Conservation (phyloP, 2,113 vertebrate genomes). For the Pipa parva region DNA sequence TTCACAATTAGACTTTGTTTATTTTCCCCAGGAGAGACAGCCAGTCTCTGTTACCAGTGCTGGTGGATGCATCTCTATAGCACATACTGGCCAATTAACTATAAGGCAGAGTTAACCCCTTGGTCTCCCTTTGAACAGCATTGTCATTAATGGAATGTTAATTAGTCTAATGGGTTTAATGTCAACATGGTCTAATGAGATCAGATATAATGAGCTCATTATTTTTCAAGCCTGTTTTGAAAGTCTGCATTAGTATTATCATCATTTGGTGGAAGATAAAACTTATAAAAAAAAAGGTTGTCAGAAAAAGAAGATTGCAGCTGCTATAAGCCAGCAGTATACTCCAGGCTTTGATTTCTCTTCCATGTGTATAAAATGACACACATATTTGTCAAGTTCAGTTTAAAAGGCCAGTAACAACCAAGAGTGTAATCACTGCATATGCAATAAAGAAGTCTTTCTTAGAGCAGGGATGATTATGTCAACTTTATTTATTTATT, state of each 20-base stretch:
- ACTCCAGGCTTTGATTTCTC: not conserved
- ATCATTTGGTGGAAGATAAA: not conserved
- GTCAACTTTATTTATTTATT: too few relatives aligned
- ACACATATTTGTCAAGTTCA: too few relatives aligned
- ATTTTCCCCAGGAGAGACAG: conserved; percentile 40
- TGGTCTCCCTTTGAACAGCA: conserved; percentile 46
- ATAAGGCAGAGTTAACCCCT: conserved; percentile 53
- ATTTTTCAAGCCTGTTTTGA: conserved; percentile 48
- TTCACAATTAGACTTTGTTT: conserved; percentile 52
- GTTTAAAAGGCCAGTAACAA: too few relatives aligned
- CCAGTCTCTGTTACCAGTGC: conserved; percentile 5
- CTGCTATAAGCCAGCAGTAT: not conserved
- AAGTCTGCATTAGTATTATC: conserved; percentile 37
- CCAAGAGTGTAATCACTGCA: too few relatives aligned
- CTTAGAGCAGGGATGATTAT: too few relatives aligned
- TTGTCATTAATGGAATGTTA: conserved; percentile 58
- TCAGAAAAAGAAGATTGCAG: not conserved
- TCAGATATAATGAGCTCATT: conserved; percentile 51
- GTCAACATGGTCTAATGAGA: conserved; percentile 62
- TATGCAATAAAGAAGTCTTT: too few relatives aligned
- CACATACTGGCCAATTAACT: conserved; percentile 50
- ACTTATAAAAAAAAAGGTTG: not conserved
- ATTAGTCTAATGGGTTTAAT: conserved; percentile 63
- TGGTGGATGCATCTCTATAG: conserved; percentile 13
- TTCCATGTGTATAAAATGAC: not conserved